These are phyloP conservation scores for Rhopalosiphum padi DNA, from an alignment of 1,140 invertebrate genomes.

Conservation along the genomic window DNA sequence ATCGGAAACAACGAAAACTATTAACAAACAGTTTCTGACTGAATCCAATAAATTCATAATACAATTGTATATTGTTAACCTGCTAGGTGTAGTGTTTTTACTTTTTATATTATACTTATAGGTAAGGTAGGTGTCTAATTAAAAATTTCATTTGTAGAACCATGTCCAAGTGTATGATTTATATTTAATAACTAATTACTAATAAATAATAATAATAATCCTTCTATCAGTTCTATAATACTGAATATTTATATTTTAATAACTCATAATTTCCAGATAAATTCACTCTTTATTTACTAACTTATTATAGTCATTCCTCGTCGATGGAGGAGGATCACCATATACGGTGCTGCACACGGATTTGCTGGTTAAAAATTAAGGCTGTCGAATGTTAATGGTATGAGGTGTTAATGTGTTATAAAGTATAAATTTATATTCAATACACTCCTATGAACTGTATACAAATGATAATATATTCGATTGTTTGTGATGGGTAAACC, in stretches of 20 bases:
- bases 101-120: not conserved
- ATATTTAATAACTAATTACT: too few relatives aligned
- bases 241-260: not conserved
- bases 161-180: too few relatives aligned
- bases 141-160: not conserved
- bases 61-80: not conserved
- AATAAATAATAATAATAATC: not conserved
- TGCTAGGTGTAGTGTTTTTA: too few relatives aligned
- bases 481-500: not conserved
- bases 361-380: not conserved
- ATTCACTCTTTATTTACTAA: not conserved
- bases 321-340: not conserved
- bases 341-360: not conserved
- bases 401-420: not conserved
- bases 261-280: not conserved
- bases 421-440: not conserved
- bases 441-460: not conserved
- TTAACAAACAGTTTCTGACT: not conserved
- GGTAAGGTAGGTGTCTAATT: not conserved
- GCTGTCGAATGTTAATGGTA: too few relatives aligned
- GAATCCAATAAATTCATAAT: not conserved
- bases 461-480: not conserved
- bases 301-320: not conserved
- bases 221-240: not conserved
- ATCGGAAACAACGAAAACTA: not conserved